A percentile compares a stretch with the other conserved stretches of the same genome.
Conservation (phyloP, 2,888 invertebrate species). For the Sisyra nigra region DNA sequence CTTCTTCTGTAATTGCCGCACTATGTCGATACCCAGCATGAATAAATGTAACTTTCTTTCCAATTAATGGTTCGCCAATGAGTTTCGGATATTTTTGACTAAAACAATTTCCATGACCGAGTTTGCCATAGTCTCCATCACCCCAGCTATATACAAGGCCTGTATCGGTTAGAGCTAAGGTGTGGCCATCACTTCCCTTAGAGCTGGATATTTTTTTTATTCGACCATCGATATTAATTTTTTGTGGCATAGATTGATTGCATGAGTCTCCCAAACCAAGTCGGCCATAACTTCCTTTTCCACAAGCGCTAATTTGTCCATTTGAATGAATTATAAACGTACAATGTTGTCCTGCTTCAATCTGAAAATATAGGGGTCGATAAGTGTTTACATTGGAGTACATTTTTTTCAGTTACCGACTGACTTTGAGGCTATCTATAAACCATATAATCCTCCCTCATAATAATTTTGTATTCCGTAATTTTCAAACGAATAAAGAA, state of each 20-base stretch:
- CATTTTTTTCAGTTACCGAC: not conserved
- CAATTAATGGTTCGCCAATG: slow-evolving; percentile 23
- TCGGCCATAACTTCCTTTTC: slow-evolving; percentile 44
- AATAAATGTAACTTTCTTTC: slow-evolving; percentile 23
- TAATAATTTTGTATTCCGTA: too few species aligned
- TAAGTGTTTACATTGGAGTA: not conserved
- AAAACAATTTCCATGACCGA: slow-evolving; percentile 34
- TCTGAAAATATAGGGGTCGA: slow-evolving; percentile 23
- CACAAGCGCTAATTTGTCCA: slow-evolving; percentile 40
- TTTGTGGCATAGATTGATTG: slow-evolving; percentile 38
- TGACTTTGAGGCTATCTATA: too few species aligned
- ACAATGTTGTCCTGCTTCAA: slow-evolving; percentile 48
- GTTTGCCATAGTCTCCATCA: slow-evolving; percentile 39
- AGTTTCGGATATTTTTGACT: slow-evolving; percentile 37
- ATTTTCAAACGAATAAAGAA: too few species aligned
- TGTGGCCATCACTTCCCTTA: slow-evolving; percentile 40
- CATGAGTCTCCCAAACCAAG: slow-evolving; percentile 44
- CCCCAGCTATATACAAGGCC: slow-evolving; percentile 40
- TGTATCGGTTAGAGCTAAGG: slow-evolving; percentile 33
- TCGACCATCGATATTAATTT: slow-evolving; percentile 32
- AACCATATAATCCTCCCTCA: too few species aligned
- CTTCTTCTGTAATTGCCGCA: slow-evolving; percentile 37
- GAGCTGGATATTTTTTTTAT: slow-evolving; percentile 35
- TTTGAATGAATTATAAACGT: slow-evolving; percentile 41
- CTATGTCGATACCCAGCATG: slow-evolving; percentile 36